phyloP scores from a whole-genome alignment of 2,113 vertebrate species.

The rat (Rattus norvegicus) region GRCr8 NC_086036.1:33824001-33824500 shows the following conservation, averaged over 20 bases:
- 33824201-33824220: background rate
- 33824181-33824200: background rate
- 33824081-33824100: background rate
- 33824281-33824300: background rate
- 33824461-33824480: background rate
- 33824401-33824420: background rate
- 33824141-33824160: background rate
- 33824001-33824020: background rate
- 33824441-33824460: background rate
- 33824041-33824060: background rate
- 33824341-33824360: constrained; percentile 14
- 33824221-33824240: background rate
- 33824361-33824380: background rate
- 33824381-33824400: constrained; percentile 1
- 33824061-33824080: constrained; percentile 14
- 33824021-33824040: constrained; percentile 42
- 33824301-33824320: background rate
- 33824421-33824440: background rate
- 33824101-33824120: background rate
- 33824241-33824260: constrained; percentile 17
- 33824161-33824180: background rate
- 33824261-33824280: background rate
- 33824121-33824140: constrained; percentile 16
- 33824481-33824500: background rate
- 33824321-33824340: background rate